Percentiles rank a stretch among this genome's conserved stretches.
phyloP scores from a whole-genome alignment of 2,888 invertebrate genomes.

The Trachelus stipa region DNA sequence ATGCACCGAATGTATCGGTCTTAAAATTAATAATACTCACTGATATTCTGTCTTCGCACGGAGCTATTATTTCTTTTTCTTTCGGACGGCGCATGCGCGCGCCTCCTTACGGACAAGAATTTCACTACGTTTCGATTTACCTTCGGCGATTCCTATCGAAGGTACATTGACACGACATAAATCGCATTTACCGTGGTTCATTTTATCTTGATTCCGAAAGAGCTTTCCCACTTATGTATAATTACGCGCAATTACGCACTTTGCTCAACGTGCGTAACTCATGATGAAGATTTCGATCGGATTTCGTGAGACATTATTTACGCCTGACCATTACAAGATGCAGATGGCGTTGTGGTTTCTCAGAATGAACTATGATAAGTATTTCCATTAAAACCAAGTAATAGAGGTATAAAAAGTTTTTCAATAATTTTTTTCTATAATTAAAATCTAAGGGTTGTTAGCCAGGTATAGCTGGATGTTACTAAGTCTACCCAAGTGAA shows the following conservation, averaged over 20 bases:
- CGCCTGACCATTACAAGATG: not conserved
- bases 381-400: not conserved
- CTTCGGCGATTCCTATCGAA: not conserved
- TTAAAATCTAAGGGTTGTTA: not conserved
- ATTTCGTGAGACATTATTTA: not conserved
- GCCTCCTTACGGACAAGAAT: not conserved
- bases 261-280: not conserved
- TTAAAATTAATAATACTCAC: constrained; percentile 40
- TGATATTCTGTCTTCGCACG: constrained; percentile 7
- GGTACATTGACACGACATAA: not conserved
- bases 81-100: not conserved
- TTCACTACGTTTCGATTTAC: not conserved
- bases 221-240: not conserved
- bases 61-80: not conserved
- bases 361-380: not conserved
- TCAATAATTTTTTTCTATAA: not conserved
- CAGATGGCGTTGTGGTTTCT: not conserved
- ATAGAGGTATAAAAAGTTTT: not conserved
- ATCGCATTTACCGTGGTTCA: not conserved
- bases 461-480: not conserved
- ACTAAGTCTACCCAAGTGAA: not conserved
- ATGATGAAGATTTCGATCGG: not conserved
- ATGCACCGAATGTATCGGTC: constrained; percentile 26
- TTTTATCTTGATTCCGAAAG: not conserved
- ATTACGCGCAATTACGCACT: not conserved